phyloP scores from a whole-genome alignment of 2,888 invertebrate genomes.

The Drosophila picticornis region DNA sequence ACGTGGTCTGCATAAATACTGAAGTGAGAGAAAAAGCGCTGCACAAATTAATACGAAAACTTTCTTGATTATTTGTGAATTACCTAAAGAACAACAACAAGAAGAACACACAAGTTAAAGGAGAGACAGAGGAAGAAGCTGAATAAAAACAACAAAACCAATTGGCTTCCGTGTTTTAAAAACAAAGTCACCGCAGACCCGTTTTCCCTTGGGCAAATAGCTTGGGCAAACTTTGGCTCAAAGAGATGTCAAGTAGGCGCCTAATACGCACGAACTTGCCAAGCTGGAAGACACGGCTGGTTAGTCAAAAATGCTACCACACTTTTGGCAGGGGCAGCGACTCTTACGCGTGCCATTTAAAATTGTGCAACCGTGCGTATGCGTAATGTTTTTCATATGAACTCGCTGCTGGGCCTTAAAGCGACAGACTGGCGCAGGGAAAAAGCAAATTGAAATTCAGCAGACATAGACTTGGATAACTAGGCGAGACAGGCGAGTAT shows the following conservation, averaged over 20 bases:
- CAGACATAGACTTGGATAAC: slow-evolving; percentile 58
- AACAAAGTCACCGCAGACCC: slow-evolving; percentile 50
- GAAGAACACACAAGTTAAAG: slow-evolving; percentile 17
- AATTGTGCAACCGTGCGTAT: slow-evolving; percentile 80
- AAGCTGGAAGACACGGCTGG: slow-evolving; percentile 67
- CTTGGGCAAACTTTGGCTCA: slow-evolving; percentile 64
- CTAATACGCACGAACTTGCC: slow-evolving; percentile 66
- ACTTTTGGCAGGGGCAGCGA: slow-evolving; percentile 27
- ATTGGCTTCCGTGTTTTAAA: slow-evolving; percentile 60
- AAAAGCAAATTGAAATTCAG: slow-evolving; percentile 73
- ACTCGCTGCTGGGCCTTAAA: slow-evolving; percentile 53
- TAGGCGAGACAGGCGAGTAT: slow-evolving; percentile 40
- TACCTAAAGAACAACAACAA: slow-evolving; percentile 55
- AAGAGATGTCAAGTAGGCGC: slow-evolving; percentile 73
- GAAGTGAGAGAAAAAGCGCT: slow-evolving; percentile 46
- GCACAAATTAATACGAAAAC: slow-evolving; percentile 74
- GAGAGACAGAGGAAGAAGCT: slow-evolving; percentile 14
- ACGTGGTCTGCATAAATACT: slow-evolving; percentile 73
- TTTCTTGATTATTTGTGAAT: slow-evolving; percentile 80
- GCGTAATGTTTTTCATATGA: slow-evolving; percentile 80
- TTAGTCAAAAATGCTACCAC: slow-evolving; percentile 65
- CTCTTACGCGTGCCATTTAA: slow-evolving; percentile 77
- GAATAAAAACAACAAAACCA: slow-evolving; percentile 41
- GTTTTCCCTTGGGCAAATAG: slow-evolving; percentile 44
- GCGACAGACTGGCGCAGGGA: slow-evolving; percentile 56